Percentiles rank a stretch among this genome's conserved stretches.
These are phyloP conservation scores for Tryphoninae sp. DNA, from an alignment of 2,888 invertebrate species.

Conservation along the genomic window DNA sequence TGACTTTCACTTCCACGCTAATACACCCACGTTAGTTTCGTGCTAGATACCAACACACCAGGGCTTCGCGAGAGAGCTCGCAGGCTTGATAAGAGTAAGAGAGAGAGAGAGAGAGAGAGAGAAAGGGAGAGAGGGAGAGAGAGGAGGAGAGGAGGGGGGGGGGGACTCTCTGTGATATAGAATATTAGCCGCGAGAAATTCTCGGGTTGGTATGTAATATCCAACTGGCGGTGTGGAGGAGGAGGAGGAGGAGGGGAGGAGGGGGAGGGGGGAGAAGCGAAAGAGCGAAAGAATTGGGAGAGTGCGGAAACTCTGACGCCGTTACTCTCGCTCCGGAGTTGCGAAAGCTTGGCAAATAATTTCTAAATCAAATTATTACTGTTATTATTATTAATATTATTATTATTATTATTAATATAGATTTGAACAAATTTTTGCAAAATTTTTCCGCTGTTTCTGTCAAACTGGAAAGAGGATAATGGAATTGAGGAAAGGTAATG, in stretches of 20 bases:
- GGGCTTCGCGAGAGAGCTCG: constrained; percentile 13
- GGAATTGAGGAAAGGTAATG: no score
- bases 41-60: constrained; percentile 66
- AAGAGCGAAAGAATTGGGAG: constrained; percentile 51
- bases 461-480: no score
- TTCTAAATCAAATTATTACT: constrained; percentile 46
- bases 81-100: constrained; percentile 49
- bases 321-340: constrained; percentile 35
- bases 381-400: not conserved
- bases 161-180: constrained; percentile 43
- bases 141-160: constrained; percentile 55
- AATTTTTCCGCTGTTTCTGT: no score
- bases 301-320: constrained; percentile 48
- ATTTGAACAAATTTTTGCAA: not conserved
- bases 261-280: constrained; percentile 27
- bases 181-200: constrained; percentile 50
- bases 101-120: constrained; percentile 58
- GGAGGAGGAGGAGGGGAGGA: constrained; percentile 41
- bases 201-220: constrained; percentile 36
- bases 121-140: constrained; percentile 28
- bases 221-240: constrained; percentile 5
- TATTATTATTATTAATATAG: not conserved
- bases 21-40: constrained; percentile 73
- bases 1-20: constrained; percentile 74
- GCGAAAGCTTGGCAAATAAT: constrained; percentile 47